phyloP scores from a whole-genome alignment of 2,113 vertebrate genomes.

The Indicator indicator region DNA sequence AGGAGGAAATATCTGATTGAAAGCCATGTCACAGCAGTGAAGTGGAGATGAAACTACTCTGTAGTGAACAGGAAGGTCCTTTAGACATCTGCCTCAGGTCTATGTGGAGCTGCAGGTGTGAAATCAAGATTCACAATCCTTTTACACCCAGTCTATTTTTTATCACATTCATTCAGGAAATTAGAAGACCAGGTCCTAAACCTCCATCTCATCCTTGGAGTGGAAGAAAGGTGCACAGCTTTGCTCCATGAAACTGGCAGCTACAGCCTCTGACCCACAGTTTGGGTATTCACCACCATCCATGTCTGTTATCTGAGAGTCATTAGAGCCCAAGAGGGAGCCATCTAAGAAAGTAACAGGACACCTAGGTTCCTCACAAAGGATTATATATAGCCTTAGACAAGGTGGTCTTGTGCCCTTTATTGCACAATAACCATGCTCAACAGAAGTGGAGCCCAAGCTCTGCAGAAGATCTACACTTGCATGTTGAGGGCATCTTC shows the following conservation, averaged over 20 bases:
- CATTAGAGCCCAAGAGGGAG: background rate
- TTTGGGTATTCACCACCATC: background rate
- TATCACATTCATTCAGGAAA: background rate
- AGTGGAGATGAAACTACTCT: background rate
- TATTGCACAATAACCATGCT: background rate
- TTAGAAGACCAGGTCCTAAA: background rate
- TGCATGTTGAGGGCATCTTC: background rate
- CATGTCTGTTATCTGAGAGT: fast-evolving
- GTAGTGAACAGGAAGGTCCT: background rate
- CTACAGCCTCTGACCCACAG: background rate
- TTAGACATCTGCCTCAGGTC: background rate
- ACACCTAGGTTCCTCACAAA: background rate
- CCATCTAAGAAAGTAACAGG: background rate
- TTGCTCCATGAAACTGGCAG: background rate
- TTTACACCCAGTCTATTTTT: background rate
- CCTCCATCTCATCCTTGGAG: background rate
- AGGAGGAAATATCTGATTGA: background rate
- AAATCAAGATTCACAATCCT: background rate
- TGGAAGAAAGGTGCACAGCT: background rate
- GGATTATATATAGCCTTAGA: background rate
- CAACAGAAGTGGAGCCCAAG: background rate
- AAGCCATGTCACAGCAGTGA: background rate
- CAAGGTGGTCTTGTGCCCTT: background rate
- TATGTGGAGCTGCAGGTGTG: background rate
- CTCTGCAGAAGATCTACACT: background rate